phyloP scores from a whole-genome alignment of 2,797 vertebrate species.

The Centropyge bicolor region DNA sequence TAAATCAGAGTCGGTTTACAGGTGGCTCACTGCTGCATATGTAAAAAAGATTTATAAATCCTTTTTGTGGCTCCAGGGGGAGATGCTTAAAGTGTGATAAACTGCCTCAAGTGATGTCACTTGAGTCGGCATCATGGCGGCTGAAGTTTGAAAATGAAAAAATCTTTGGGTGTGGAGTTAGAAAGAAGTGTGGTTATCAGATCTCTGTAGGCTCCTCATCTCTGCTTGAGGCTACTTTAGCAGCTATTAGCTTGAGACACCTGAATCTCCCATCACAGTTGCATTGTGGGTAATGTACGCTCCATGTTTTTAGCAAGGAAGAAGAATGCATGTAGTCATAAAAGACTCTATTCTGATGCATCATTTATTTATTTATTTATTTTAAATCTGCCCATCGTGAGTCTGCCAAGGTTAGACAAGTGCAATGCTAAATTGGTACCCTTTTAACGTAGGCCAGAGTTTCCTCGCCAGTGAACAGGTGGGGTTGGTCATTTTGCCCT shows the following conservation, averaged over 20 bases:
- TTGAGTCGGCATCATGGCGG: background rate
- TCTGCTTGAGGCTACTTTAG: background rate
- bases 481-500: slow-evolving; percentile 9
- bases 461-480: background rate
- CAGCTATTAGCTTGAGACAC: background rate
- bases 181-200: background rate
- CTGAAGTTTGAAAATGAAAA: background rate
- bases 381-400: background rate
- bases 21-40: background rate
- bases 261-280: background rate
- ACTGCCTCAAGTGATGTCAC: slow-evolving; percentile 15
- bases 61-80: background rate
- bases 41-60: background rate
- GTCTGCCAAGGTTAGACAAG: background rate
- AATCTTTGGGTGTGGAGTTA: background rate
- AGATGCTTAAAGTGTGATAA: background rate
- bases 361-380: background rate
- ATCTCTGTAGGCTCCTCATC: background rate
- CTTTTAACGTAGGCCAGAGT: background rate
- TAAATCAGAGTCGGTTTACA: slow-evolving; percentile 10
- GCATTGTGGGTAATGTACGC: slow-evolving; percentile 11
- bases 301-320: background rate
- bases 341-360: background rate
- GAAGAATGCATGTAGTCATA: background rate
- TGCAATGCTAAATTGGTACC: background rate